phyloP scores from a whole-genome alignment of 2,888 invertebrate species.

The Aporophyla nigra region DNA sequence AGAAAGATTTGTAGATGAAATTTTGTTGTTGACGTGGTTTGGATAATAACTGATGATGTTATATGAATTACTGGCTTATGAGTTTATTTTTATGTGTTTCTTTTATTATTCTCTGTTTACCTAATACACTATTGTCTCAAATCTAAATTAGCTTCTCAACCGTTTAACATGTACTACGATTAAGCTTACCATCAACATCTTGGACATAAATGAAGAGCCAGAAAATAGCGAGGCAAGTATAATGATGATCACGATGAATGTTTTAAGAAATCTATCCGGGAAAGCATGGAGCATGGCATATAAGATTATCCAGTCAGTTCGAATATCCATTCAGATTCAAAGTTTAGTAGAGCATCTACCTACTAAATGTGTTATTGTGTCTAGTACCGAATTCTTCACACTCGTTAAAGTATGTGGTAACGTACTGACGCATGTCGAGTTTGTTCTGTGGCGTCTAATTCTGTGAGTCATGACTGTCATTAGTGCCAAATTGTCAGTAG shows the following conservation, averaged over 20 bases:
- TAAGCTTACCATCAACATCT: neutral
- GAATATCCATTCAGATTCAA: too few relatives aligned
- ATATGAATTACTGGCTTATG: neutral
- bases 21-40: neutral
- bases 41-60: neutral
- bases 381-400: constrained; percentile 20
- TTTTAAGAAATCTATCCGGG: neutral
- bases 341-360: neutral
- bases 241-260: too few relatives aligned
- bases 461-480: constrained; percentile 40
- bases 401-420: constrained; percentile 17
- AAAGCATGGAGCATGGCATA: neutral
- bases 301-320: neutral
- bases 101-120: neutral
- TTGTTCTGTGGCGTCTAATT: constrained; percentile 48
- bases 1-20: constrained; percentile 8
- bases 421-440: constrained; percentile 19
- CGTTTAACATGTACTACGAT: neutral
- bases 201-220: neutral
- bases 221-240: neutral
- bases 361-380: neutral
- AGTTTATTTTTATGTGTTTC: neutral
- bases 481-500: constrained; percentile 37
- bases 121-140: neutral
- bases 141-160: neutral